Conservation (phyloP, 2,113 vertebrate genomes). For the Ranitomeya imitator region DNA sequence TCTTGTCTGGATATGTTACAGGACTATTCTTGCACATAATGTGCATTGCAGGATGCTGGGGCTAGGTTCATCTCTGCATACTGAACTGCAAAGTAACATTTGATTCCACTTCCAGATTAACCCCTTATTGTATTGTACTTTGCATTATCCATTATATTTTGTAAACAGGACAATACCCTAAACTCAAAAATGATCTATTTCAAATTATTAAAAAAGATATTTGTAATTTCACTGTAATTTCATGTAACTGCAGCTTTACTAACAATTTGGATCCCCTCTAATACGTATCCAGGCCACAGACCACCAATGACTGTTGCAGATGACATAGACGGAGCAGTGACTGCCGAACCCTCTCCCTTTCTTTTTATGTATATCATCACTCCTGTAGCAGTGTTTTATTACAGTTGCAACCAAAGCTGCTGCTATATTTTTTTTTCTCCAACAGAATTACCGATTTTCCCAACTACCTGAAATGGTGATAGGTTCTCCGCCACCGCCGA, state of each 20-base stretch:
- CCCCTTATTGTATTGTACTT: neutral
- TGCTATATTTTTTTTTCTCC: constrained; percentile 47
- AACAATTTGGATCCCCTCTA: neutral
- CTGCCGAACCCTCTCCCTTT: neutral
- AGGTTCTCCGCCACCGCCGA: constrained; percentile 89
- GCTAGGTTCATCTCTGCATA: neutral
- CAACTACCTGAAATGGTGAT: constrained; percentile 97
- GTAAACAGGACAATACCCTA: neutral
- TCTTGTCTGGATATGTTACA: neutral
- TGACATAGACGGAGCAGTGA: neutral
- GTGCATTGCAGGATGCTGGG: neutral
- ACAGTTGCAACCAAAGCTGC: neutral
- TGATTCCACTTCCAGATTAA: neutral
- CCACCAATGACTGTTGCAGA: neutral
- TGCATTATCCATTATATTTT: neutral
- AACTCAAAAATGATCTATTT: neutral
- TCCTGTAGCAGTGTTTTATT: neutral
- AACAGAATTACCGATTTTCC: constrained; percentile 93
- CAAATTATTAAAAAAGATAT: neutral
- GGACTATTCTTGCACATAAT: neutral
- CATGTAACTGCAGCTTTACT: neutral
- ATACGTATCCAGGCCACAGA: neutral
- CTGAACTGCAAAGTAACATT: neutral
- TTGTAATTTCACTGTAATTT: neutral
- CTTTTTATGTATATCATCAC: neutral